Conservation (phyloP, 1,140 invertebrate species). For the Papilio polyxenes region DNA sequence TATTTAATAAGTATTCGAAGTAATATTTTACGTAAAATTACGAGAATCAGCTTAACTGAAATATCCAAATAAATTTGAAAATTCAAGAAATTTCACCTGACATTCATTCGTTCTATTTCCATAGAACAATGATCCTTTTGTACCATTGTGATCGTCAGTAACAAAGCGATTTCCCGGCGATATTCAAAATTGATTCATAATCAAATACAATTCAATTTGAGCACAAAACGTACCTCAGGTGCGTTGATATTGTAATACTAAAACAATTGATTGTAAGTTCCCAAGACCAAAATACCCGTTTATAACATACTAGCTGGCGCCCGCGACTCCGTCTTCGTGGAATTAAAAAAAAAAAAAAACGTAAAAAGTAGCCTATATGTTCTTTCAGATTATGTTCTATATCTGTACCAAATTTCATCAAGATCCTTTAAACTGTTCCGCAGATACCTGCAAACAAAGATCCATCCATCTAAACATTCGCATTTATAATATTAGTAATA, state of each 20-base stretch:
- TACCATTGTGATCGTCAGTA: background rate
- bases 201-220: slow-evolving; percentile 12
- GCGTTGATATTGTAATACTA: slow-evolving; percentile 23
- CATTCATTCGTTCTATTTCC: slow-evolving; percentile 13
- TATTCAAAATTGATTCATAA: slow-evolving; percentile 28
- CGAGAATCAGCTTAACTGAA: background rate
- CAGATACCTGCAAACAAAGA: no score
- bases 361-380: no score
- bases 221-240: slow-evolving; percentile 2
- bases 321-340: no score
- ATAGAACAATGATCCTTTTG: slow-evolving; percentile 25
- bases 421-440: no score
- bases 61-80: slow-evolving; percentile 10
- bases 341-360: no score
- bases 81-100: slow-evolving; percentile 2
- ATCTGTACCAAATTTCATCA: no score
- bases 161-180: slow-evolving; percentile 25
- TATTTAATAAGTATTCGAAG: background rate
- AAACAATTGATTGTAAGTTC: background rate
- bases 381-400: no score
- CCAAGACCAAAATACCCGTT: no score
- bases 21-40: background rate
- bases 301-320: no score
- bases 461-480: no score
- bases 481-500: no score